These are phyloP conservation scores for Proctacanthus coquilletti DNA, from an alignment of 1,140 invertebrate species.

Conservation along the genomic window DNA sequence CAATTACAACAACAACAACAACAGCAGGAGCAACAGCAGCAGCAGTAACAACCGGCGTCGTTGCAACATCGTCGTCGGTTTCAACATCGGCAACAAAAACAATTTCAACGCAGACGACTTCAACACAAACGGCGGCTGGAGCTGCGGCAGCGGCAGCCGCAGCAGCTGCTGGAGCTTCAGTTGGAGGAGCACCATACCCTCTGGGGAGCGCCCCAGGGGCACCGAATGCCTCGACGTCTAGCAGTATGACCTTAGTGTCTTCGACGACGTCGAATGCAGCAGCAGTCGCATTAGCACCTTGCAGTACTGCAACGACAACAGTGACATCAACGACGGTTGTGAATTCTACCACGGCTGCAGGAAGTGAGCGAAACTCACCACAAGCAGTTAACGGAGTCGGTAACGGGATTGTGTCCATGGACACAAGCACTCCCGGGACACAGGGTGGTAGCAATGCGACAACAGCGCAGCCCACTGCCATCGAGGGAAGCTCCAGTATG, in stretches of 20 bases:
- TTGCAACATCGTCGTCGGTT: background rate
- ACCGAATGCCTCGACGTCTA: background rate
- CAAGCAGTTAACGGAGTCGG: background rate
- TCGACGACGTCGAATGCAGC: constrained; percentile 10
- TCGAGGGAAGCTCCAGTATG: no score
- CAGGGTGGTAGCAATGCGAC: no score
- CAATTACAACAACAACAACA: background rate
- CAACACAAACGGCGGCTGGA: background rate
- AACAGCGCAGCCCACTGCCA: no score
- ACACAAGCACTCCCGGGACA: no score
- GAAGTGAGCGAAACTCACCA: no score
- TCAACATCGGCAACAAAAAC: background rate
- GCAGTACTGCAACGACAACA: constrained; percentile 6
- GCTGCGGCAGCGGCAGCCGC: background rate
- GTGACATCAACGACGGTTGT: constrained; percentile 10
- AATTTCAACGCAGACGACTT: background rate
- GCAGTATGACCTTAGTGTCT: background rate
- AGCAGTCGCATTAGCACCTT: constrained; percentile 6
- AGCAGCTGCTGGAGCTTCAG: background rate
- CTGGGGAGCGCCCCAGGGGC: constrained; percentile 13
- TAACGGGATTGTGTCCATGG: no score
- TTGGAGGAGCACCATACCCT: background rate
- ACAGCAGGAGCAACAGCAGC: background rate
- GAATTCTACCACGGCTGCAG: constrained; percentile 13
- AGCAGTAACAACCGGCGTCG: background rate